Evolutionary conservation across 1,140 invertebrate species (phyloP).

Genomic region (Leptopilina clavipes): DNA sequence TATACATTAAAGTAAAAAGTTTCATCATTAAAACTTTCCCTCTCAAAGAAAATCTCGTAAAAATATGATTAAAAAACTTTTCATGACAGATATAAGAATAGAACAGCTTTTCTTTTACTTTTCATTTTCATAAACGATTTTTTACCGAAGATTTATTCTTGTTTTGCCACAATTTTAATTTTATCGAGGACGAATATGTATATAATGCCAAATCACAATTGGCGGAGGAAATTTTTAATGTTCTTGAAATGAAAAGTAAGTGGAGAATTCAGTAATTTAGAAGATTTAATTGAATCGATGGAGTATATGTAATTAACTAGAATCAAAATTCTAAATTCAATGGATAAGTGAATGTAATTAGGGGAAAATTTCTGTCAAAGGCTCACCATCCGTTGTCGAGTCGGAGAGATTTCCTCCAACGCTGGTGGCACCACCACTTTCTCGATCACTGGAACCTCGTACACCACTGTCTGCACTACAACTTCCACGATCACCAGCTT

Average conservation of each 20-base stretch:
- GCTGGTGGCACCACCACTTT: constrained; percentile 83
- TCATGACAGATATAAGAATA: not conserved
- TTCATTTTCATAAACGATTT: not conserved
- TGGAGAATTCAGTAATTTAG: too few relatives aligned
- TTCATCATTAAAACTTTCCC: constrained; percentile 4
- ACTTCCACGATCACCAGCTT: constrained; percentile 85
- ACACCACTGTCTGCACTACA: constrained; percentile 92
- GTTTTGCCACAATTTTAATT: too few relatives aligned
- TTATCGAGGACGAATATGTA: too few relatives aligned
- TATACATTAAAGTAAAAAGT: not conserved
- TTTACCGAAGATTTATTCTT: not conserved
- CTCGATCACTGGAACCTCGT: constrained; percentile 86
- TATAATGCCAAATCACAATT: too few relatives aligned
- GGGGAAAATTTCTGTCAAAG: not conserved
- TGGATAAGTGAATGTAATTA: too few relatives aligned
- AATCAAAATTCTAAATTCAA: too few relatives aligned
- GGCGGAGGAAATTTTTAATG: too few relatives aligned
- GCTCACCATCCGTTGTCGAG: constrained; percentile 83
- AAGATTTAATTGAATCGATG: too few relatives aligned
- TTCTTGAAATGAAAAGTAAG: too few relatives aligned
- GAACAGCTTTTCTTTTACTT: not conserved
- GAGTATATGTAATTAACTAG: too few relatives aligned
- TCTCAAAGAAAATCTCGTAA: constrained; percentile 2
- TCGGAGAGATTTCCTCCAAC: constrained; percentile 85
- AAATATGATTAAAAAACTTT: constrained; percentile 21